Percentiles rank a stretch among this genome's conserved stretches.
Evolutionary conservation across 2,797 vertebrate species (phyloP).

Genomic region (Myripristis jacobus): DNA sequence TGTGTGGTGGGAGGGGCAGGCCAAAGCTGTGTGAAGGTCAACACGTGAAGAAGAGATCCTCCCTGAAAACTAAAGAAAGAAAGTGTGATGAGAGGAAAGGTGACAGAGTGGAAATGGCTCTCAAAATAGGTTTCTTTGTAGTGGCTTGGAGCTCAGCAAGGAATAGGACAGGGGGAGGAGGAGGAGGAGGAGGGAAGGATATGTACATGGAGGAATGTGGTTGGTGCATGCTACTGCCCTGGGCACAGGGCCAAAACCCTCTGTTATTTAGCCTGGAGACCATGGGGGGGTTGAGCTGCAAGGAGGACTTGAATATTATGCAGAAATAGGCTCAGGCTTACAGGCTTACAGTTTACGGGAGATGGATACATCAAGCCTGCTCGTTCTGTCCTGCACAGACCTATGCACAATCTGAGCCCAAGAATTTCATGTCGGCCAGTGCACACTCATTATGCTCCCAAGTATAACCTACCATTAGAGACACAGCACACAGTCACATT

Average conservation of each 20-base stretch:
- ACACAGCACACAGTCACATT: neutral
- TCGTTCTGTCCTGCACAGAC: slow-evolving; percentile 1
- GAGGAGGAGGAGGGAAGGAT: slow-evolving; percentile 26
- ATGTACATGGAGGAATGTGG: slow-evolving; percentile 51
- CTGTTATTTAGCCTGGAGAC: slow-evolving; percentile 51
- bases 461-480: slow-evolving; percentile 8
- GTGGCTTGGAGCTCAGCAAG: slow-evolving; percentile 45
- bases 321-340: slow-evolving; percentile 39
- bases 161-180: slow-evolving; percentile 48
- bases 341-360: slow-evolving; percentile 20
- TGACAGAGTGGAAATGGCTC: slow-evolving; percentile 60
- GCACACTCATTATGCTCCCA: slow-evolving; percentile 10
- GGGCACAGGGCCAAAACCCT: slow-evolving; percentile 62
- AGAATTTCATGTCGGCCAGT: slow-evolving; percentile 13
- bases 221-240: slow-evolving; percentile 60
- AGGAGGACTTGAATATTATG: slow-evolving; percentile 52
- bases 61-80: slow-evolving; percentile 37
- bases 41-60: slow-evolving; percentile 22
- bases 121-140: slow-evolving; percentile 79
- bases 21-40: slow-evolving; percentile 41
- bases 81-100: slow-evolving; percentile 61
- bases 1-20: neutral
- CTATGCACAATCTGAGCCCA: slow-evolving; percentile 16
- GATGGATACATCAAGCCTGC: slow-evolving; percentile 34
- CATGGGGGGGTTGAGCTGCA: slow-evolving; percentile 15